Evolutionary conservation across 2,888 invertebrate genomes (phyloP), one percentile per base, ranked within the genome.

Genomic region (Nymphalis c-album): DNA sequence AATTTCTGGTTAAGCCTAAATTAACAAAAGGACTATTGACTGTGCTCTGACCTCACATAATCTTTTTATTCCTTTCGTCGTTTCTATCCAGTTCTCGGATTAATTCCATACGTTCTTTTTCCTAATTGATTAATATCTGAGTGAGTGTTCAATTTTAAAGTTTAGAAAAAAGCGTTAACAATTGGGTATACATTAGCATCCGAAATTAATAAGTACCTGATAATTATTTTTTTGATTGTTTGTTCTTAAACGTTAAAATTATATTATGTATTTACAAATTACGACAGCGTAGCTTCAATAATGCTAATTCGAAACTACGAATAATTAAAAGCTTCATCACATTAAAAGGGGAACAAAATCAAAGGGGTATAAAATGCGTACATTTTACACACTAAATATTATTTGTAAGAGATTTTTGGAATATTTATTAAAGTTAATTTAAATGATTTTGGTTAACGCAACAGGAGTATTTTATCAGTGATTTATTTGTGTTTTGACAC

Each of bases 1-100:
- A 55, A 55, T 66, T 66, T 66, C 66, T 66, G 57, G 60, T 65
- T 65, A 55, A 60, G 48, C 61, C 22, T 20, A 45, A 60, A 61
- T 53, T 60, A 60, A 48, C 58, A 31, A 31, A 61, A 55, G 35
- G 20, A 20, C 53, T 60, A 46, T 55, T 46, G 51, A 26, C 51
- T 55, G 31, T 55, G 53, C 20, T 57, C 55, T 57, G 66, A 46
- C 22, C 60, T 50, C 17, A 60, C 50, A 63, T 18, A 57, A 53
- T 60, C 60, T 60, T 50, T 63, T 60, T 53, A 63, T 57, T 55
- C 20, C 31, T 60, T 65, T 64, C 47, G 50, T 59, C 53, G 62
- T 22, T 69, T 65, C 63, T 66, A 66, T 63, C 50, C 60, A 63
- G 60, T 53, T 60, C 16, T 55, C 18, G 60, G 18, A 48, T 17